Conservation (phyloP, 2,888 invertebrate species). For the Coleophora deauratella region DNA sequence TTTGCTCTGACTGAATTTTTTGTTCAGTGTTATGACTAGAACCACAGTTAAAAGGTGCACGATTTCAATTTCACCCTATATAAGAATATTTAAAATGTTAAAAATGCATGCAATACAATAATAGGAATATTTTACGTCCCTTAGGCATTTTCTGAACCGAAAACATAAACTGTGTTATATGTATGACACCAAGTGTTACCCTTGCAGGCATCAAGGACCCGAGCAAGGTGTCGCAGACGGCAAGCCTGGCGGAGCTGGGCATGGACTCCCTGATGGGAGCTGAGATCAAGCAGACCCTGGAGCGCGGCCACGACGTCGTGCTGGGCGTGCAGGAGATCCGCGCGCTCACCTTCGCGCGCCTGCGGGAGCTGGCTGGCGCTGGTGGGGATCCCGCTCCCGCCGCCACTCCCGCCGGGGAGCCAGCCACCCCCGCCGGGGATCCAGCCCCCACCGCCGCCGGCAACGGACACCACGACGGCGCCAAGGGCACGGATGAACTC, state of each 20-base stretch:
- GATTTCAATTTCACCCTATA: too few species aligned
- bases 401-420: slow-evolving; percentile 9
- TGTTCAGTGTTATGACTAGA: too few species aligned
- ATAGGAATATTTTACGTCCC: too few species aligned
- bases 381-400: slow-evolving; percentile 15
- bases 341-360: slow-evolving; percentile 83
- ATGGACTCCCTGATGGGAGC: slow-evolving; percentile 99
- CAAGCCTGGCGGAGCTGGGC: slow-evolving; percentile 93
- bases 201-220: slow-evolving; percentile 86
- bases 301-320: slow-evolving; percentile 92
- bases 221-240: slow-evolving; percentile 80
- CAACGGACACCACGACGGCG: slow-evolving; percentile 34
- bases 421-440: slow-evolving; percentile 18
- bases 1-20: too few species aligned
- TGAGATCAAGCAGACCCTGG: slow-evolving; percentile 97
- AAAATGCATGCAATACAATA: too few species aligned
- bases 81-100: too few species aligned
- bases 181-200: too few species aligned
- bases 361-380: slow-evolving; percentile 72
- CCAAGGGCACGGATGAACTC: slow-evolving; percentile 40
- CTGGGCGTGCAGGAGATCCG: slow-evolving; percentile 94
- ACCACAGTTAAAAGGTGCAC: too few species aligned
- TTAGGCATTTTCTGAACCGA: too few species aligned
- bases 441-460: slow-evolving; percentile 23
- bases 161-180: too few species aligned